These are phyloP conservation scores for Cyphomyrus plagiostoma DNA, from an alignment of 2,113 vertebrate species.

Conservation along the genomic window DNA sequence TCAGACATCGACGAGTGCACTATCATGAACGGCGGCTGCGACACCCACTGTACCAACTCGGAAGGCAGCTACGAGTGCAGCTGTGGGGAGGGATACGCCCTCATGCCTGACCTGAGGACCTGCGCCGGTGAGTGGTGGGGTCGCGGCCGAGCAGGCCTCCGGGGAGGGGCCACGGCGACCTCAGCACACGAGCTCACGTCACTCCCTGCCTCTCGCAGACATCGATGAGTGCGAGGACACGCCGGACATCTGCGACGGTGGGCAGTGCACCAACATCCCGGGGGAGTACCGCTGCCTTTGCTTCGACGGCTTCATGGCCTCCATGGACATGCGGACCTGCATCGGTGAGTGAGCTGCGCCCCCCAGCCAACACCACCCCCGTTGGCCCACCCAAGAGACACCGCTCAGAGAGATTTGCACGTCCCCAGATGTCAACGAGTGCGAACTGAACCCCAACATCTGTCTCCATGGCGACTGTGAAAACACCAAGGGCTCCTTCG, in stretches of 20 bases:
- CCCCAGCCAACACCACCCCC: not conserved
- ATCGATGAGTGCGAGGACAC: conserved; percentile 72
- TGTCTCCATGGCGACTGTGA: conserved; percentile 85
- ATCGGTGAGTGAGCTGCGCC: conserved; percentile 68
- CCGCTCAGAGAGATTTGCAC: not conserved
- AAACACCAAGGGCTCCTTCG: conserved; percentile 90
- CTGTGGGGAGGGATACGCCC: conserved; percentile 76
- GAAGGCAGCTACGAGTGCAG: conserved; percentile 87
- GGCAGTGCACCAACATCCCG: conserved; percentile 83
- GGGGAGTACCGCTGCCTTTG: conserved; percentile 86
- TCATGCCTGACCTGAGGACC: conserved; percentile 79
- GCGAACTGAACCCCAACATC: conserved; percentile 84
- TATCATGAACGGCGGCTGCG: conserved; percentile 84
- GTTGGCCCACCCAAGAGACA: not conserved
- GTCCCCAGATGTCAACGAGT: conserved; percentile 79
- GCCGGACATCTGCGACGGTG: conserved; percentile 79
- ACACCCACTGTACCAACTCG: conserved; percentile 78
- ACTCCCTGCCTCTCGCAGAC: conserved; percentile 37
- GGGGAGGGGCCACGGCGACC: not conserved
- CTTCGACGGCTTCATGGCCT: conserved; percentile 82
- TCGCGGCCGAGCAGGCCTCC: not conserved
- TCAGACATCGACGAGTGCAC: conserved; percentile 66
- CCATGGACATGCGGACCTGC: conserved; percentile 77
- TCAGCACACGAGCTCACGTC: not conserved
- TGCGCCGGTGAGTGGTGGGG: conserved; percentile 67